Evolutionary conservation across 2,888 invertebrate species (phyloP), one percentile per base, ranked within the genome.

Genomic region (Leucania comma): DNA sequence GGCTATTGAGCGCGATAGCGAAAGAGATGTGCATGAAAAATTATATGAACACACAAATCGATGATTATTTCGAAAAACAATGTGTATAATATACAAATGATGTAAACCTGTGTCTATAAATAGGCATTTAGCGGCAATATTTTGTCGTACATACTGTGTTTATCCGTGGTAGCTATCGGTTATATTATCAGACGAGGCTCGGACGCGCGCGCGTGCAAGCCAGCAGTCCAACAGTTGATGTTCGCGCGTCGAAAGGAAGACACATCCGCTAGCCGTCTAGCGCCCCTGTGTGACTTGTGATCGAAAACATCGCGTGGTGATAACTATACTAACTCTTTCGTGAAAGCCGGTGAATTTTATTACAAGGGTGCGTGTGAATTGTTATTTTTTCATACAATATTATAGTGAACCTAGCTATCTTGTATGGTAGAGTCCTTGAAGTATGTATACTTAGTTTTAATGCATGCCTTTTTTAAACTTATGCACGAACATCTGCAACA

Each of bases 201-300:
- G 82, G 86, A 84, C 65, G 88, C 90, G 91, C 91, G 87, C 82
- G 90, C 91, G 90, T 88, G 80, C 86, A 77, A 88, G 90, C 88
- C 90, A 89, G 80, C 86, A 77, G 88, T 89, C 88, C 90, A 89
- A 86, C 95, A 95, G 95, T 95, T 95, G 95, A 95, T 95, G 95
- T 86, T 92, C 93, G 95, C 90, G 93, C 95, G 95, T 87, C 90
- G 93, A 87, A 90, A 91, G 91, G 95, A 95, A 92, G 95, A 94
- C 94, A 93, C 95, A 94, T 92, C 94, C 93, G 93, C 89, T 90
- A 88, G 91, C 87, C 75, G 82, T 78, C 90, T 90, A 89, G 91
- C 88, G 88, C 77, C 84, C 88, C 82, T 88, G 86, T 86, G 92
- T 92, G 90, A 87, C 85, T 89, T 88, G 93, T 92, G 90, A 88